Evolutionary conservation across 2,797 vertebrate genomes (phyloP), one percentile per base, ranked within the genome.

Genomic region (Rhyacichthys aspro): DNA sequence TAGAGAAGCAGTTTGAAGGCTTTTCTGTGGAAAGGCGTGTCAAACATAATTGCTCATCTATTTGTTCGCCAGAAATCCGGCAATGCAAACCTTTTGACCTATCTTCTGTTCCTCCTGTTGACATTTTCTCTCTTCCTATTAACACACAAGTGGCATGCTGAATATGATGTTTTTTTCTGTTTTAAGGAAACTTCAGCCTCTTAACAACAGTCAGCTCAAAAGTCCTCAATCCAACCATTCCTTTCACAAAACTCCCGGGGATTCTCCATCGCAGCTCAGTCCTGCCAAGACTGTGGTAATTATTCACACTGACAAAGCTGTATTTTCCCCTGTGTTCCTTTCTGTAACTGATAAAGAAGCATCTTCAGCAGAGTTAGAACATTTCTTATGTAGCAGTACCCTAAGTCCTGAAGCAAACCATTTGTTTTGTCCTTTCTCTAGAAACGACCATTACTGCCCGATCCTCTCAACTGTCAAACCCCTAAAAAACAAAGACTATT

Each of bases 201-300:
- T 90, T 66, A 83, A 88, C 84, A 84, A 73, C 68, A 87, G 80
- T 86, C 91, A 90, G 70, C 48, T 87, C 64, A 88, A 79, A 41
- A 86, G 82, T 76, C 90, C 89, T 64, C 93, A 92, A 79, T 76
- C 77, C 74, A 90, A 83, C 81, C 79, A 84, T 55, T 89, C 91
- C 75, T 91, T 89, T 84, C 76, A 72, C 78, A 92, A 92, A 90
- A 79, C 87, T 69, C 77, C 87, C 1, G 91, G 88, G 70, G 88
- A 93, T 81, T 92, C 91, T 61, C 91, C 92, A 6, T 91, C 90
- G 66, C 89, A 88, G 39, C 88, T 91, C 75, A 94, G 92, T 74
- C 92, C 92, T 77, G 89, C 89, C 80, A 94, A 92, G 84, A 90
- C 90, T 15, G 78, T 80, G 93, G 93, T 94, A 91, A 92, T 79